Evolutionary conservation across 2,113 vertebrate genomes (phyloP).

Genomic region (Regulus satrapa): DNA sequence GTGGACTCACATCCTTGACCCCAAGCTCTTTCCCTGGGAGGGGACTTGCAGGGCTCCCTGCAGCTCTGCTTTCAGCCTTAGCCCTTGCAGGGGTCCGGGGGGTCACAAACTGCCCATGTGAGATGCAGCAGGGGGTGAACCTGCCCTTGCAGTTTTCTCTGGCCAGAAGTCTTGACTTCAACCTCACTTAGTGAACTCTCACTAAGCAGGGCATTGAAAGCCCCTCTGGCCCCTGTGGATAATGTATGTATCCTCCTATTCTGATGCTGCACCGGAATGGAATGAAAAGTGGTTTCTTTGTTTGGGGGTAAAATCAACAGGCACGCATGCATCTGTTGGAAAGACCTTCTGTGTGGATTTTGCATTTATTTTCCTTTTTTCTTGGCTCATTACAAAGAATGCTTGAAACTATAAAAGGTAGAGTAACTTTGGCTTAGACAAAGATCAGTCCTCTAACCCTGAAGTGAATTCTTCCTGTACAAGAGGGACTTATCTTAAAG

Average conservation of each 20-base stretch:
- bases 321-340: background rate
- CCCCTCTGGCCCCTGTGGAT: background rate
- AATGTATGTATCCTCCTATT: background rate
- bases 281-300: background rate
- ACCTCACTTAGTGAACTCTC: background rate
- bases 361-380: background rate
- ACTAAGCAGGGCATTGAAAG: background rate
- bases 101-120: background rate
- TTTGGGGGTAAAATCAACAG: background rate
- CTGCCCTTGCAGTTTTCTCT: background rate
- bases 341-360: background rate
- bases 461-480: background rate
- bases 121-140: background rate
- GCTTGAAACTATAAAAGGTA: background rate
- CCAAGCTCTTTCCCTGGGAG: background rate
- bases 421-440: background rate
- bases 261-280: background rate
- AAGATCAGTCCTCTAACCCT: background rate
- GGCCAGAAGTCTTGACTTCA: background rate
- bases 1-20: accelerated
- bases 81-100: background rate
- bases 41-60: background rate
- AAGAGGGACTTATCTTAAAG: background rate
- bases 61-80: background rate
- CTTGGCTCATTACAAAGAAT: background rate